Evolutionary conservation across 2,888 invertebrate genomes (phyloP).

Genomic region (Meiosimyza decipiens): DNA sequence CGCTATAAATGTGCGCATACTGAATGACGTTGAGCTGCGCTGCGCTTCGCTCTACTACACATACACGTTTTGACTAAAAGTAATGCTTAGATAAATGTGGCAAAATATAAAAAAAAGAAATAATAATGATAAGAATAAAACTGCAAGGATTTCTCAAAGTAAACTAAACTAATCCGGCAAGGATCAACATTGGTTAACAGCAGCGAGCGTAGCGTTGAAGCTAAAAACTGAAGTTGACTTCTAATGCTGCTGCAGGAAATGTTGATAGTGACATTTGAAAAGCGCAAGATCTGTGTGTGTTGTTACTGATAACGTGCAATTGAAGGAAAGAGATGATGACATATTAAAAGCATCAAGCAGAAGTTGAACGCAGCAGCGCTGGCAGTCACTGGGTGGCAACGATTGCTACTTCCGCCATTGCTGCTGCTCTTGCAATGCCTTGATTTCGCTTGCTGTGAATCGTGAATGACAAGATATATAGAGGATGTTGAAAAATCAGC

Average conservation of each 20-base stretch:
- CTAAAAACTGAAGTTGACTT: slow-evolving; percentile 19
- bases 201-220: slow-evolving; percentile 12
- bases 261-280: slow-evolving; percentile 4
- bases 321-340: background rate
- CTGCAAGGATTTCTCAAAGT: slow-evolving; percentile 18
- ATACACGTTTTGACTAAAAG: background rate
- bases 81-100: background rate
- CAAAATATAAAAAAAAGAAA: background rate
- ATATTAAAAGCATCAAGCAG: background rate
- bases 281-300: no score
- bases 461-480: background rate
- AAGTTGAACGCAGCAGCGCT: background rate
- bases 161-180: slow-evolving; percentile 20
- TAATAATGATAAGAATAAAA: background rate
- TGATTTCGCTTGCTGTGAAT: slow-evolving; percentile 14
- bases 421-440: slow-evolving; percentile 11
- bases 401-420: background rate
- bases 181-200: no score
- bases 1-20: background rate
- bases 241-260: slow-evolving; percentile 10
- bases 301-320: background rate
- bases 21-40: background rate
- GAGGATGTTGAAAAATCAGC: no score
- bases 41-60: background rate
- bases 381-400: background rate